Base-by-base conservation (phyloP, 2,888 invertebrate genomes). In the Drosophila nr. perissopoda region DNA sequence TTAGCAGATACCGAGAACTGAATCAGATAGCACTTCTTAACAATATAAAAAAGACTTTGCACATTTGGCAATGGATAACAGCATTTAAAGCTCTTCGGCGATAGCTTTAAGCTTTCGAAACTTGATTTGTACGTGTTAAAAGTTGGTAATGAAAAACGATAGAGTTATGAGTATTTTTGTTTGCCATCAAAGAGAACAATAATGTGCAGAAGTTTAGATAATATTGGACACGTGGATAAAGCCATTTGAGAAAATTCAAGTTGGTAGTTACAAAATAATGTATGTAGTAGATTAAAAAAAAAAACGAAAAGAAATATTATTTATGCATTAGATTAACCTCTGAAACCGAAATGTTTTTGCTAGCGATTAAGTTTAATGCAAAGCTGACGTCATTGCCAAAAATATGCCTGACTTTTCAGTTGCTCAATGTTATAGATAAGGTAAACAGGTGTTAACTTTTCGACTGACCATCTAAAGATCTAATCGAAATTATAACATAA, bases 71-170 rank as follows among this genome's bases (percentile, higher is more conserved):
- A 36, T 5, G 29, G 59, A 52, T 53, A 54, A 53, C 33, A 18
- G 13, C 8, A 31, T 25, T n/a, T 1, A 10, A 48, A 49, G 36
- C 36, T 58, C 0, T 7, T 4, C 18, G 4, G 7, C 4, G 16
- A n/a, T 27, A 51, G 68, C 68, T 70, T 70, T 53, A 59, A 70
- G 70, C 60, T 69, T 31, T 13, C n/a, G 18, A 61, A 51, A 62
- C 64, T 61, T 61, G 18, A 53, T 7, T 16, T 51, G 18, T 29
- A 29, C 31, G n/a, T 11, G 27, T 21, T 33, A 16, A 51, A 11
- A 46, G 21, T 11, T 25, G n/a, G 8, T 31, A 18, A n/a, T 29
- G 29, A 40, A 54, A 3, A 48, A n/a, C 11, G 18, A 33, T 40
- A 16, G 33, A 38, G 54, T 18, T 16, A 2, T 11, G 49, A 27